These are phyloP conservation scores for Rhizomys pruinosus DNA, from an alignment of 2,113 vertebrate species.

Conservation along the genomic window DNA sequence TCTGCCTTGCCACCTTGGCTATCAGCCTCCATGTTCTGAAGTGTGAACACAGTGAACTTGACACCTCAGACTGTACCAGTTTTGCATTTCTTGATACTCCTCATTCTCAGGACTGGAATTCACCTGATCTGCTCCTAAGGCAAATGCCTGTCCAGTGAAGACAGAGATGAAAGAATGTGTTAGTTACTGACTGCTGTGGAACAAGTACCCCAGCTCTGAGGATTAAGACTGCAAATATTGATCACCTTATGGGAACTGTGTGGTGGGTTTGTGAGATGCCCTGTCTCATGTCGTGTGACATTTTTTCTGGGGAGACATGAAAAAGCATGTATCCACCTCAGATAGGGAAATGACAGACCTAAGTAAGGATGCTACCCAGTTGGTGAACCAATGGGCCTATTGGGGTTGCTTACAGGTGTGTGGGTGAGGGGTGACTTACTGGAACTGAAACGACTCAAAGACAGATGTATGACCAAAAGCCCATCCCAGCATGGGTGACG, in stretches of 20 bases:
- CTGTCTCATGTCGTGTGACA: background rate
- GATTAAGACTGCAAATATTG: background rate
- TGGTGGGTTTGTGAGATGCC: background rate
- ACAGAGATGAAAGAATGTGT: background rate
- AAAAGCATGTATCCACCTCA: too few relatives aligned
- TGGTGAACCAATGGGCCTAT: too few relatives aligned
- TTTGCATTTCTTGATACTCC: conserved; percentile 24
- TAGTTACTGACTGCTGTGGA: background rate
- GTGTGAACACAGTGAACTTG: conserved; percentile 8
- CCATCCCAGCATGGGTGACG: too few relatives aligned
- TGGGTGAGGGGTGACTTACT: too few relatives aligned
- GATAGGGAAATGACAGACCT: too few relatives aligned
- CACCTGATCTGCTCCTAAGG: background rate
- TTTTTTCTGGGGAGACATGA: too few relatives aligned
- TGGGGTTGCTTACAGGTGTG: too few relatives aligned
- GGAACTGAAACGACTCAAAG: too few relatives aligned
- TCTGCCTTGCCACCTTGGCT: background rate
- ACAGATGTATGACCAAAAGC: too few relatives aligned
- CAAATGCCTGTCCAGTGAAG: background rate
- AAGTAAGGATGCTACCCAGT: too few relatives aligned
- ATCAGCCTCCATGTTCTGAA: background rate
- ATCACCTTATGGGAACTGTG: background rate
- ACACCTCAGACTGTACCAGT: background rate
- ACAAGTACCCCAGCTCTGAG: conserved; percentile 4
- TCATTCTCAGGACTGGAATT: background rate